Percentiles rank a stretch among this genome's conserved stretches.
These are phyloP conservation scores for Centroberyx gerrardi DNA, from an alignment of 2,797 vertebrate species.

Conservation along the genomic window DNA sequence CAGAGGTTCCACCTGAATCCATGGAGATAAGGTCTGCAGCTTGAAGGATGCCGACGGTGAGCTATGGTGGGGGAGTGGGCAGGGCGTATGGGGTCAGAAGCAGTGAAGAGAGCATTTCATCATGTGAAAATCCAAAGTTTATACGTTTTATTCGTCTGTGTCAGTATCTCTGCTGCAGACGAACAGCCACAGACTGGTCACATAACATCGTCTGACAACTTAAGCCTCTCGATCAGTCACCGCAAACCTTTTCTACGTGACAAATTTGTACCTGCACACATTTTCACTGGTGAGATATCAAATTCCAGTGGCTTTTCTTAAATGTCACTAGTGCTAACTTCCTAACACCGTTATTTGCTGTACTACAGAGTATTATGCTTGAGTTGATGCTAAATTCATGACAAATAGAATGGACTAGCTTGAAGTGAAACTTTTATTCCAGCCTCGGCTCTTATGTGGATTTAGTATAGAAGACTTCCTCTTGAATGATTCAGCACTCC, in stretches of 20 bases:
- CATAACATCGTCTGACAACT: constrained; percentile 46
- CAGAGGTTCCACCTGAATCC: constrained; percentile 97
- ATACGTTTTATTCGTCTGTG: constrained; percentile 17
- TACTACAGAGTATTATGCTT: not conserved
- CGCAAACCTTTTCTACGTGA: not conserved
- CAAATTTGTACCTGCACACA: not conserved
- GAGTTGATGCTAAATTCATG: not conserved
- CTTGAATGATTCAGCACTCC: constrained; percentile 8
- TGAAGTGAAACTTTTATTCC: not conserved
- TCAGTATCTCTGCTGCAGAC: constrained; percentile 35
- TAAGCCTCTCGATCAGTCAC: constrained; percentile 42
- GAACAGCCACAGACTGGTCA: constrained; percentile 18
- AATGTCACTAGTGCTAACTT: constrained; percentile 27
- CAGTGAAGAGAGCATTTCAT: constrained; percentile 10
- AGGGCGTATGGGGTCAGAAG: not conserved
- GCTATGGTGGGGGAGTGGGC: constrained; percentile 77
- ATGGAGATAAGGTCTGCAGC: constrained; percentile 97
- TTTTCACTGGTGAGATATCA: not conserved
- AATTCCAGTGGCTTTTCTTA: constrained; percentile 32
- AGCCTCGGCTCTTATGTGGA: not conserved
- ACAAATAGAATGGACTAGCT: not conserved
- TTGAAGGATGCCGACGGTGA: constrained; percentile 96
- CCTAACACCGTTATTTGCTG: not conserved
- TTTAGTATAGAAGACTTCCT: constrained; percentile 1
- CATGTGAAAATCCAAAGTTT: constrained; percentile 10